Base-by-base conservation (phyloP, 2,888 invertebrate species). In the Drosophila austrosaltans region DNA sequence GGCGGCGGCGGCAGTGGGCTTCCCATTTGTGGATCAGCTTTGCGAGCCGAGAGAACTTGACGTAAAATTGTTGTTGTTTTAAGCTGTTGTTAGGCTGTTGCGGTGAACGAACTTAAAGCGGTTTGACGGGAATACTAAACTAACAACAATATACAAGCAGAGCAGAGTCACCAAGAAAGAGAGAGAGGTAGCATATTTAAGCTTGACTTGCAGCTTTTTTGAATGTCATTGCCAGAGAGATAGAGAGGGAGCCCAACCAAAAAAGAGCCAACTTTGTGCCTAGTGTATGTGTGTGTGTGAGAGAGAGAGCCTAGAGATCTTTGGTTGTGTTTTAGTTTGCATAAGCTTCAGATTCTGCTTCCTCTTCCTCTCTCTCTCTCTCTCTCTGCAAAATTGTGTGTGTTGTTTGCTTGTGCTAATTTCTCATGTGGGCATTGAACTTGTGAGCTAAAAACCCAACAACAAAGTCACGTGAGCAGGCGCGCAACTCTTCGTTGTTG, bases 71-170 rank as follows among this genome's bases (percentile, higher is more conserved):
- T 74, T 74, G 72, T 62, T 73, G 62, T 73, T 67, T 59, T 64
- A 53, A 61, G 64, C 53, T n/a, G 48, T 64, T 63, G 53, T 57
- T 64, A 57, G 61, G 72, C 72, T 56, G 63, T 56, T 75, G 81
- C 90, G 91, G 92, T 92, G 89, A 91, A 91, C 90, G 91, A 91
- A 91, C 91, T 91, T 83, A 82, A 91, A 91, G 91, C 90, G 81
- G 92, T 89, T 88, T 91, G 88, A 91, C 90, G 90, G 91, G 91
- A 91, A 91, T 85, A 82, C 69, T 39, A 56, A 48, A 40, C 53
- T 39, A 48, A 28, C 25, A 10, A 36, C 58, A 59, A 44, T 42
- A 40, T 53, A 72, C 58, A 57, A 58, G 71, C 63, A 59, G 12
- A 61, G 60, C 5, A 7, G 28, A 42, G 40, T 1, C 30, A 8